A percentile compares a stretch with the other conserved stretches of the same genome.
These are phyloP conservation scores for Cetonia aurata DNA, from an alignment of 2,888 invertebrate species.

Conservation along the genomic window DNA sequence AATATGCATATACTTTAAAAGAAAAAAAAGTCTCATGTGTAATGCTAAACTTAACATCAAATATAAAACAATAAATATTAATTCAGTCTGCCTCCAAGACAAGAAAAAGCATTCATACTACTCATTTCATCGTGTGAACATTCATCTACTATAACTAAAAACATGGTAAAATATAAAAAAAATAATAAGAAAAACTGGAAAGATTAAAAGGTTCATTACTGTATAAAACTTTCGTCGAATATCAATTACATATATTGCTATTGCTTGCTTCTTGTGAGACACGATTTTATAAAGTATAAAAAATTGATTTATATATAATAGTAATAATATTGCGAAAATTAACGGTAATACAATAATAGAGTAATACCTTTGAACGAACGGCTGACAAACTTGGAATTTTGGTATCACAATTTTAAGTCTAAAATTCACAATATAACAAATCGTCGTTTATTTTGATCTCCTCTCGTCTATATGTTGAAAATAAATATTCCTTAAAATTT, in stretches of 20 bases:
- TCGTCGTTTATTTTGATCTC: constrained; percentile 33
- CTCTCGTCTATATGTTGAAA: not conserved
- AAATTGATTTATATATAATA: not conserved
- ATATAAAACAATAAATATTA: constrained; percentile 46
- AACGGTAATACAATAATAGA: constrained; percentile 8
- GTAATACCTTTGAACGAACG: constrained; percentile 41
- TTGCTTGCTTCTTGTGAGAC: constrained; percentile 42
- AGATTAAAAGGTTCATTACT: constrained; percentile 40
- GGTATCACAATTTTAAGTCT: constrained; percentile 54
- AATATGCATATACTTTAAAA: constrained; percentile 13
- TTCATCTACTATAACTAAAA: constrained; percentile 33
- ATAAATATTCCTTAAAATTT: constrained; percentile 30
- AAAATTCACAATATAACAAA: constrained; percentile 35
- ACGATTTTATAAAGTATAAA: constrained; percentile 30
- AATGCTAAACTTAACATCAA: constrained; percentile 37
- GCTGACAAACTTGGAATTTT: constrained; percentile 51
- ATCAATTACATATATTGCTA: constrained; percentile 36
- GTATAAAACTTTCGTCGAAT: constrained; percentile 36
- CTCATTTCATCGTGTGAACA: constrained; percentile 35
- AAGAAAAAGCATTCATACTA: constrained; percentile 38
- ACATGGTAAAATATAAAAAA: constrained; percentile 19
- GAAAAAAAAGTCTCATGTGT: constrained; percentile 29
- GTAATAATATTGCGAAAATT: constrained; percentile 17
- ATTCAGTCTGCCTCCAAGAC: constrained; percentile 43
- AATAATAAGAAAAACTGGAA: constrained; percentile 32